Evolutionary conservation across 2,113 vertebrate genomes (phyloP).

Genomic region (Zosterops hypoxanthus): DNA sequence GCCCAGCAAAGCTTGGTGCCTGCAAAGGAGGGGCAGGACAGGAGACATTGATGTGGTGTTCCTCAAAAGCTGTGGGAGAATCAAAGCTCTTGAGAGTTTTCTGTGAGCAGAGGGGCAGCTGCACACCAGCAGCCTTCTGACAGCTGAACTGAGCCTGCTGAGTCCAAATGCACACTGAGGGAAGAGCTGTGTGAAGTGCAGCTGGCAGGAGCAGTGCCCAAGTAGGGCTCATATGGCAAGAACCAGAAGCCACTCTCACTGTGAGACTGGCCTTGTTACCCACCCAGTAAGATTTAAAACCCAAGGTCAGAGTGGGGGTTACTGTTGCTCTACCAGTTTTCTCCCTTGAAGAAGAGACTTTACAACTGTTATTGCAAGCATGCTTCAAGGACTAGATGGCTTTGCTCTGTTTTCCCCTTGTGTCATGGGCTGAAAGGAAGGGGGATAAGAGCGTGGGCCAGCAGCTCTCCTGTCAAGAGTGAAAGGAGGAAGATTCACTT

Average conservation of each 20-base stretch:
- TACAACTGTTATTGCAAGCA: background rate
- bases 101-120: background rate
- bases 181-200: background rate
- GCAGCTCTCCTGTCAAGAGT: background rate
- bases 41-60: background rate
- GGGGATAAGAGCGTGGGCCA: background rate
- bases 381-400: background rate
- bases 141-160: background rate
- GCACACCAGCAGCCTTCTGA: background rate
- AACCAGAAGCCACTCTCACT: background rate
- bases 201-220: background rate
- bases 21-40: background rate
- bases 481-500: background rate
- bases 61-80: background rate
- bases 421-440: background rate
- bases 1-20: background rate
- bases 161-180: background rate
- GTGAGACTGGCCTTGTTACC: background rate
- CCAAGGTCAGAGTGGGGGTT: background rate
- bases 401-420: background rate
- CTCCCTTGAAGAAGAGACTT: background rate
- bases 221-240: background rate
- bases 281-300: background rate
- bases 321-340: background rate
- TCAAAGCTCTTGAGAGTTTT: background rate